Evolutionary conservation across 2,888 invertebrate species (phyloP).

Genomic region (Idaea aversata): DNA sequence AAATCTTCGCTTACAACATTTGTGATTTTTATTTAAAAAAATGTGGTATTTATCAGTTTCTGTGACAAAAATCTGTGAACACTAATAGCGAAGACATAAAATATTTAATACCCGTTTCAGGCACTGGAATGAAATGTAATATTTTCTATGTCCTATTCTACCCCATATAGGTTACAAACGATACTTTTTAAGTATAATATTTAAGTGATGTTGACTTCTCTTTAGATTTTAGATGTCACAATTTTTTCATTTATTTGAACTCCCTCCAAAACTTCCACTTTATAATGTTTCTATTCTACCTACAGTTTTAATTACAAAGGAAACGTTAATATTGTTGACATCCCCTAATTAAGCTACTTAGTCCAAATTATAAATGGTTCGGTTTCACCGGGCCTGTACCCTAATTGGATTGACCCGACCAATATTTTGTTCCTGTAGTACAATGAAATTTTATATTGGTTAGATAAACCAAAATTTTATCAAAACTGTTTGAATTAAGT

Average conservation of each 20-base stretch:
- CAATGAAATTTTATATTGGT: not conserved
- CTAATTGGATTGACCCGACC: conserved; percentile 38
- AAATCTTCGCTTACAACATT: not conserved
- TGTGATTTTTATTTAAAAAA: not conserved
- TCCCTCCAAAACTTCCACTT: not conserved
- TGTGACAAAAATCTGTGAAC: not conserved
- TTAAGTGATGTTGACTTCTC: not conserved
- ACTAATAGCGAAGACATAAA: not conserved
- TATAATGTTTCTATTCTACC: not conserved
- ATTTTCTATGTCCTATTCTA: no score
- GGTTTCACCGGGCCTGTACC: conserved; percentile 19
- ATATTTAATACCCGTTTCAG: no score
- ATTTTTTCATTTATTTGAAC: not conserved
- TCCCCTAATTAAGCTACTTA: conserved; percentile 57
- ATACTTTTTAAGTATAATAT: no score
- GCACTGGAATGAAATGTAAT: no score
- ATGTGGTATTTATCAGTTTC: not conserved
- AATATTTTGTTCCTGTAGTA: not conserved
- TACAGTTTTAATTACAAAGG: conserved; percentile 31
- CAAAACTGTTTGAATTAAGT: not conserved
- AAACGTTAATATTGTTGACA: conserved; percentile 40
- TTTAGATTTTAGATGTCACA: not conserved
- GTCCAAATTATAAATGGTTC: conserved; percentile 34
- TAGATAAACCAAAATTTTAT: not conserved
- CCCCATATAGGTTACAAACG: no score